Evolutionary conservation across 2,888 invertebrate species (phyloP).

Genomic region (Orthosia gothica): DNA sequence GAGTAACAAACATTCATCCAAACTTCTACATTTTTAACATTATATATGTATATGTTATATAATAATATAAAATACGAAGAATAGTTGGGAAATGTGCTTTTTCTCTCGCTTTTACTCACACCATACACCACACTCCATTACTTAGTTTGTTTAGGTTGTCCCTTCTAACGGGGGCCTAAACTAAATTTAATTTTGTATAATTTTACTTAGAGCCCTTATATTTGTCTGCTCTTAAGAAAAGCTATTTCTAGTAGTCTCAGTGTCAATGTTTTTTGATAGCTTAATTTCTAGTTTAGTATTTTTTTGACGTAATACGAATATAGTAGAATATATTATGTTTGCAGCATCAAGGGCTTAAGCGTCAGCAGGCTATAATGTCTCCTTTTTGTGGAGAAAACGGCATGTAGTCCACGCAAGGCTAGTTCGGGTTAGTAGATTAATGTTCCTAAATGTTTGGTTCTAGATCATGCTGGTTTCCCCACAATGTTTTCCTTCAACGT

Average conservation of each 20-base stretch:
- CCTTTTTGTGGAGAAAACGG: too few species aligned
- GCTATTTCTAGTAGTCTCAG: conserved; percentile 16
- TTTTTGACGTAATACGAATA: not conserved
- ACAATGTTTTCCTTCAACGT: not conserved
- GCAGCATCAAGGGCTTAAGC: not conserved
- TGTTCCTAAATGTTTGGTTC: not conserved
- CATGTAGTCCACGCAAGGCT: not conserved
- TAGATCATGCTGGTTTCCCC: not conserved
- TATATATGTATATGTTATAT: too few species aligned
- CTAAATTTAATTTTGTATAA: conserved; percentile 83
- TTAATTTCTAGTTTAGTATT: conserved; percentile 37
- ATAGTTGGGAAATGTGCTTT: too few species aligned
- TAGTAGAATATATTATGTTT: not conserved
- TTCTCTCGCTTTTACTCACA: conserved; percentile 26
- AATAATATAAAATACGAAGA: not conserved
- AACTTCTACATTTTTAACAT: too few species aligned
- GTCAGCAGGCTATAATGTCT: not conserved
- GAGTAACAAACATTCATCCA: too few species aligned
- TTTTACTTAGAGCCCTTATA: conserved; percentile 74
- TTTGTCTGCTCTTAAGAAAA: conserved; percentile 59
- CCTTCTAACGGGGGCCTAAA: conserved; percentile 72
- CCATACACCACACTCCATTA: conserved; percentile 63
- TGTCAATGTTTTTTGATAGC: conserved; percentile 49
- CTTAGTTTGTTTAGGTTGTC: conserved; percentile 82
- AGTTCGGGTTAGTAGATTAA: too few species aligned